phyloP scores from a whole-genome alignment of 2,797 vertebrate species.

The Carduelis carduelis region DNA sequence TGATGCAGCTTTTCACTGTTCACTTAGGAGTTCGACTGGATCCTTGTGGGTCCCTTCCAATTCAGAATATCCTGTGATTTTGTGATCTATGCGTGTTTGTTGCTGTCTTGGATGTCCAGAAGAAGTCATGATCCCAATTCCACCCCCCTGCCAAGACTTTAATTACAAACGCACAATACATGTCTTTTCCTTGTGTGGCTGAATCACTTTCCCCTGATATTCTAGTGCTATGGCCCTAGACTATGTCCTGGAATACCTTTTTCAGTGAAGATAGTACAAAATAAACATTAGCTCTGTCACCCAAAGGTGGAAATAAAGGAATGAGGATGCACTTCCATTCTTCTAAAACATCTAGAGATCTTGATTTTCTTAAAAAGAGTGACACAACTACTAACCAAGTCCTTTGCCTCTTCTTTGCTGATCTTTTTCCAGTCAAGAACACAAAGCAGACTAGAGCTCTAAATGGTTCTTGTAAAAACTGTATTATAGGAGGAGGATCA shows the following conservation, averaged over 20 bases:
- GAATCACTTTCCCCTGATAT: neutral
- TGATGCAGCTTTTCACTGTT: neutral
- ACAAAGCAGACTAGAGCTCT: neutral
- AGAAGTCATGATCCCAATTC: neutral
- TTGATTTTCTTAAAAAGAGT: neutral
- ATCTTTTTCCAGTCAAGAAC: neutral
- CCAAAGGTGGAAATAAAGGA: neutral
- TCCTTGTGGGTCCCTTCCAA: neutral
- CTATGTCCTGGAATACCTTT: neutral
- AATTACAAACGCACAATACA: neutral
- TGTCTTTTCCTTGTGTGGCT: rapidly evolving
- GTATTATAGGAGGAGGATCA: neutral
- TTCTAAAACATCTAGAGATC: neutral
- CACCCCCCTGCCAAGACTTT: rapidly evolving
- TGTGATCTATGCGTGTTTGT: neutral
- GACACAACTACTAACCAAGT: neutral
- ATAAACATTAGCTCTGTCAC: neutral
- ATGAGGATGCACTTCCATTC: neutral
- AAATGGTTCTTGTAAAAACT: neutral
- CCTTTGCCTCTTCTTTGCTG: neutral
- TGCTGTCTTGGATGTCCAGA: neutral
- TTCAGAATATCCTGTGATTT: neutral
- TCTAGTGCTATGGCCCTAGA: neutral
- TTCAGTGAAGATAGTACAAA: neutral
- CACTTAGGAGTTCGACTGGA: neutral